Evolutionary conservation across 2,113 vertebrate genomes (phyloP), one percentile per base, ranked within the genome.

Genomic region (Salvator merianae): DNA sequence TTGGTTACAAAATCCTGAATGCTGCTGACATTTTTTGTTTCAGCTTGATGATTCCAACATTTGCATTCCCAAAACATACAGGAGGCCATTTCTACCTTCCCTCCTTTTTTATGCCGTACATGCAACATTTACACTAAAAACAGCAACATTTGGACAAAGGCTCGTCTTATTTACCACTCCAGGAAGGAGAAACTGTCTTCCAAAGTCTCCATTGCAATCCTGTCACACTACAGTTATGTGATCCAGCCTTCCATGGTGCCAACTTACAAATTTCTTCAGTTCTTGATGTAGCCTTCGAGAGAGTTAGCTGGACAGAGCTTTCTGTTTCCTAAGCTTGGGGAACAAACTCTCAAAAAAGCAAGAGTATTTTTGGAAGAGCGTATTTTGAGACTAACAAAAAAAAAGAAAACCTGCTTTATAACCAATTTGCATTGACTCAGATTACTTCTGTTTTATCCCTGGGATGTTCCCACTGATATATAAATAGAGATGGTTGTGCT

Each of bases 391-490:
- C 47, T 53, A 53, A 47, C 88, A 70, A 62, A 59, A 40, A 22
- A 26, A 59, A 26, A 40, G 40, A 80, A 88, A 80, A 83, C 59
- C 1, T 0, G 81, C 88, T 94, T 85, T 88, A 79, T 18, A 83
- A 79, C 10, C 84, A 81, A 68, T 89, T 92, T 43, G 3, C 36
- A 86, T 87, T 76, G 90, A 91, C 90, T 93, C 91, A 86, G 77
- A 34, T 77, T 74, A 55, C 91, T 89, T 78, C 50, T 84, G 85
- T 66, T 90, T 93, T 92, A 89, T 92, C 90, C 89, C 89, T 88
- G n/a, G 89, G 87, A 89, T 91, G 87, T 93, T 92, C 90, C 90
- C 73, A 71, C 12, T 0, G 83, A 84, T 91, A 91, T 89, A 92
- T 89, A 92, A 92, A 92, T 89, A 94, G 88, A 68, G 30, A 47